A percentile compares a stretch with the other conserved stretches of the same genome.
Conservation (phyloP, 2,888 invertebrate genomes). For the Drosophila macrothrix region DNA sequence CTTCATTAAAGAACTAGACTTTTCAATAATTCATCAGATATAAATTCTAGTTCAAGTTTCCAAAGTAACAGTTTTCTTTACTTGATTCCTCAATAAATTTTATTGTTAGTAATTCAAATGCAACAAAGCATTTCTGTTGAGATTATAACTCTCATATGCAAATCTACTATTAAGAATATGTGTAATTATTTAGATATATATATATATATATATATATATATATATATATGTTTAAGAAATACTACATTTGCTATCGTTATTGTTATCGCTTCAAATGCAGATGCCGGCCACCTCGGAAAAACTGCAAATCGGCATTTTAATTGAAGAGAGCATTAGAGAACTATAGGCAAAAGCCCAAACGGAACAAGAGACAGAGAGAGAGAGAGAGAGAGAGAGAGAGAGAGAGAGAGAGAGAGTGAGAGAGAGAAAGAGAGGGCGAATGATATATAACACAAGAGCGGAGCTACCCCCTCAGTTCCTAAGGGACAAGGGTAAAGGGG, state of each 20-base stretch:
- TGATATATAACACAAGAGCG: constrained; percentile 4
- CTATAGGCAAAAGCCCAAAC: constrained; percentile 22
- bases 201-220: not conserved
- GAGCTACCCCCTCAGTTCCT: too few species aligned
- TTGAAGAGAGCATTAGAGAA: constrained; percentile 60
- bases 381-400: not conserved
- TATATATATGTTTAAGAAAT: not conserved
- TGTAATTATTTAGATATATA: not conserved
- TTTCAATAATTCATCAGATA: not conserved
- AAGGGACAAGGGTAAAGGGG: not conserved
- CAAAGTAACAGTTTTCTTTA: not conserved
- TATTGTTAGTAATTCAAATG: not conserved
- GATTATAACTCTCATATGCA: not conserved
- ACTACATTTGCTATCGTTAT: constrained; percentile 9
- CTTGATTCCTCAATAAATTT: not conserved
- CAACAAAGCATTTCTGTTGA: not conserved
- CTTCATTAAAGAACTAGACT: too few species aligned
- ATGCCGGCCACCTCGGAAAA: constrained; percentile 45
- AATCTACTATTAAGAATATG: constrained; percentile 20
- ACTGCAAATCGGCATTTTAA: constrained; percentile 55
- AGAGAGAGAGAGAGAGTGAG: too few species aligned
- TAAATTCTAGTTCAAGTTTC: not conserved
- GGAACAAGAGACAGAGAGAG: constrained; percentile 2
- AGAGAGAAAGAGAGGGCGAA: not conserved
- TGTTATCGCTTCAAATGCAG: constrained; percentile 40